phyloP scores from a whole-genome alignment of 2,888 invertebrate species.

The Villa cingulata region DNA sequence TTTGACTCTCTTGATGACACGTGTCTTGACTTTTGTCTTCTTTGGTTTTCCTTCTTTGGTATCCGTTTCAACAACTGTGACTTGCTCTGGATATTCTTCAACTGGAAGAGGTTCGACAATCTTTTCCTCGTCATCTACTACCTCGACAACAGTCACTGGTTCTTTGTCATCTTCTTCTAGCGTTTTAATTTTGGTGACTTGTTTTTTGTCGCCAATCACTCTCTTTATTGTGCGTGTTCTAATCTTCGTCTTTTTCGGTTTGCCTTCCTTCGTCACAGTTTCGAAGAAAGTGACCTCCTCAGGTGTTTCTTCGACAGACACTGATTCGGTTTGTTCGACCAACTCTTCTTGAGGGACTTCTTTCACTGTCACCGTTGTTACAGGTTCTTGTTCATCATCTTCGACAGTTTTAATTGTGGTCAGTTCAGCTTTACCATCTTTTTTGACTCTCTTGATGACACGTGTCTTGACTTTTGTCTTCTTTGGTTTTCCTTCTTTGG shows the following conservation, averaged over 20 bases:
- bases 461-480: constrained; percentile 23
- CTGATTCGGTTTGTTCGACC: constrained; percentile 12
- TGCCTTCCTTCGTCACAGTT: constrained; percentile 13
- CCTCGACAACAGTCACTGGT: constrained; percentile 22
- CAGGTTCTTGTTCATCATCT: constrained; percentile 25
- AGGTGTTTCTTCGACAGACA: constrained; percentile 8
- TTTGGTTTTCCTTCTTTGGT: constrained; percentile 29
- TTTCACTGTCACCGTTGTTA: constrained; percentile 20
- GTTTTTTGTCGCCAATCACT: constrained; percentile 27
- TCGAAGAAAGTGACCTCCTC: constrained; percentile 29
- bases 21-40: constrained; percentile 29
- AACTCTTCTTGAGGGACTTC: constrained; percentile 5
- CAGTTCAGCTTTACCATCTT: constrained; percentile 21
- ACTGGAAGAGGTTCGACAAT: constrained; percentile 14
- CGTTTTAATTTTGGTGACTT: constrained; percentile 30
- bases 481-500: constrained; percentile 19
- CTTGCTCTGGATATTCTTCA: constrained; percentile 14
- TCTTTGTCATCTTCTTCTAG: constrained; percentile 30
- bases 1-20: constrained; percentile 20
- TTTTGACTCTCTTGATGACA: constrained; percentile 17
- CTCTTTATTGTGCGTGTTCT: constrained; percentile 25
- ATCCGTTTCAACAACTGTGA: constrained; percentile 33
- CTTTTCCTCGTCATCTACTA: constrained; percentile 13
- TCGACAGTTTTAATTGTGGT: constrained; percentile 24
- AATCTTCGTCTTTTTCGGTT: constrained; percentile 21